These are phyloP conservation scores for Radopholus similis DNA, from an alignment of 1,140 invertebrate genomes.

Conservation along the genomic window DNA sequence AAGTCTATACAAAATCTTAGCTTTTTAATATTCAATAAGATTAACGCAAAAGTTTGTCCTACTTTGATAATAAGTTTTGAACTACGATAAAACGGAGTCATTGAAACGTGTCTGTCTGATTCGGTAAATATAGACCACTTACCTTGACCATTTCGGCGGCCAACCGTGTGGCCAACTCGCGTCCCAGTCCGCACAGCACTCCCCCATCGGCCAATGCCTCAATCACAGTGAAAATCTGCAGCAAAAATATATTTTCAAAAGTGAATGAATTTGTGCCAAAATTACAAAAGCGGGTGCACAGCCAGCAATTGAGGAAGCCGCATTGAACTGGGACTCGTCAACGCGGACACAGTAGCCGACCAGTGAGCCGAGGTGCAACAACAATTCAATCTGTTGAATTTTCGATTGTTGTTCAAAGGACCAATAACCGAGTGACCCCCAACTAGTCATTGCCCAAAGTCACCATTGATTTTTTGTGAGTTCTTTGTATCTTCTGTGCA, in stretches of 20 bases:
- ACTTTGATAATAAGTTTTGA: too few relatives aligned
- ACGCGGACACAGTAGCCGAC: constrained; percentile 19
- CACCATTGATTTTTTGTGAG: too few relatives aligned
- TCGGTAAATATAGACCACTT: neutral
- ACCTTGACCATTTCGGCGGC: constrained; percentile 30
- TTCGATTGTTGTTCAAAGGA: too few relatives aligned
- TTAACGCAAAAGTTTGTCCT: too few relatives aligned
- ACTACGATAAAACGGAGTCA: too few relatives aligned
- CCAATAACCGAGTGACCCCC: neutral
- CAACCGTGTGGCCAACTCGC: constrained; percentile 26
- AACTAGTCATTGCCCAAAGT: neutral
- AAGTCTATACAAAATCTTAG: too few relatives aligned
- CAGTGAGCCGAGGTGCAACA: constrained; percentile 10
- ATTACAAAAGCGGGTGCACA: constrained; percentile 38
- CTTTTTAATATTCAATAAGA: too few relatives aligned
- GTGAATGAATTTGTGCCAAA: neutral
- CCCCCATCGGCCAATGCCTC: constrained; percentile 42
- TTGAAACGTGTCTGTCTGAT: too few relatives aligned
- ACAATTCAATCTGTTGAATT: too few relatives aligned
- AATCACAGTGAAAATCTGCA: constrained; percentile 33
- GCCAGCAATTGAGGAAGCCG: constrained; percentile 31
- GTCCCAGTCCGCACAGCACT: constrained; percentile 27
- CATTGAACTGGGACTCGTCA: constrained; percentile 29
- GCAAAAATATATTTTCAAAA: neutral
- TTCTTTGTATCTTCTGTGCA: too few relatives aligned